A percentile compares a stretch with the other conserved stretches of the same genome.
Evolutionary conservation across 2,888 invertebrate species (phyloP).

Genomic region (Volucella inanis): DNA sequence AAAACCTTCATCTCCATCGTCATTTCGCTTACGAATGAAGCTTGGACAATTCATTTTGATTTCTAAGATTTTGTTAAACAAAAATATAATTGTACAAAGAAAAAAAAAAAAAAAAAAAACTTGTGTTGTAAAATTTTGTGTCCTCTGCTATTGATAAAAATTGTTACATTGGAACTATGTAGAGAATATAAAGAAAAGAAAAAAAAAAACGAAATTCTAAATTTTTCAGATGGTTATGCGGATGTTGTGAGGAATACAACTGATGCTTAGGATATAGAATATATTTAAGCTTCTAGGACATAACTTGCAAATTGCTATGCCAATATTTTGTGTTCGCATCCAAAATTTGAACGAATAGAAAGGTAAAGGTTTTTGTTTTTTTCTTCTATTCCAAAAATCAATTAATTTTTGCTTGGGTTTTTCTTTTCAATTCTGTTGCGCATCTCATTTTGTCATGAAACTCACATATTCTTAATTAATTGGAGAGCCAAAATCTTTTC

Average conservation of each 20-base stretch:
- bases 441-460: neutral
- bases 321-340: conserved; percentile 58
- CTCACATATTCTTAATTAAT: conserved; percentile 7
- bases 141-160: conserved; percentile 41
- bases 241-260: conserved; percentile 68
- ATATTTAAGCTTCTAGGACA: conserved; percentile 49
- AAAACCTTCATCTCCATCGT: neutral
- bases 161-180: conserved; percentile 36
- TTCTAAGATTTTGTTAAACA: conserved; percentile 8
- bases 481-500: neutral
- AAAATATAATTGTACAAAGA: conserved; percentile 9
- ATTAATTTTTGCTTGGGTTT: conserved; percentile 24
- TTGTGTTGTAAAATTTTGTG: conserved; percentile 56
- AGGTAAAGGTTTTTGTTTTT: conserved; percentile 30
- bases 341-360: conserved; percentile 26
- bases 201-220: conserved; percentile 48
- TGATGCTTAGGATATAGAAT: conserved; percentile 46
- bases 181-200: conserved; percentile 20
- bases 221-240: conserved; percentile 73
- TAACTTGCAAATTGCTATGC: conserved; percentile 45
- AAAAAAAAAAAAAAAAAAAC: conserved; percentile 30
- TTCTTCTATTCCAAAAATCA: neutral
- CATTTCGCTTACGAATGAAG: neutral
- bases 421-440: conserved; percentile 38
- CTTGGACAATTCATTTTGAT: neutral